phyloP scores from a whole-genome alignment of 2,797 vertebrate genomes.

The Enteromius viviparus region DNA sequence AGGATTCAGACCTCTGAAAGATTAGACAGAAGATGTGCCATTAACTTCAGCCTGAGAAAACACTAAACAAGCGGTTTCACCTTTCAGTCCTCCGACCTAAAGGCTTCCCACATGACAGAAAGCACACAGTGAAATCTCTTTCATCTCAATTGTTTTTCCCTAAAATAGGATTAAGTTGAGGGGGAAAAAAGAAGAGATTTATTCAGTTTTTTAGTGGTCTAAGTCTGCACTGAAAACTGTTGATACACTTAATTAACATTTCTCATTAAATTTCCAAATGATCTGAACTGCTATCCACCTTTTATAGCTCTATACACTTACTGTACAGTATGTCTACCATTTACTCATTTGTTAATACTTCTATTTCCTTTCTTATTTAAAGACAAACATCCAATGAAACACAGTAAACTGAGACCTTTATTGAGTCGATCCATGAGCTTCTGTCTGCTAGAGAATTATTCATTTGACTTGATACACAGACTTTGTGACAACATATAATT shows the following conservation, averaged over 20 bases:
- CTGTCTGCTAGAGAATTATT: background rate
- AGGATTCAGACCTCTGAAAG: background rate
- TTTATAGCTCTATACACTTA: background rate
- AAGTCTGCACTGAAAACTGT: background rate
- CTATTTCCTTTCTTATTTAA: background rate
- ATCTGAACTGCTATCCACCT: background rate
- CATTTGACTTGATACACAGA: background rate
- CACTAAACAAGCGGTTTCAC: background rate
- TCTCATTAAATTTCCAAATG: background rate
- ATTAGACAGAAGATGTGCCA: background rate
- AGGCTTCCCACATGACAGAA: background rate
- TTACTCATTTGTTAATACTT: background rate
- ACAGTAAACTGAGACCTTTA: background rate
- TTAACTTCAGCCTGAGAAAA: constrained; percentile 8
- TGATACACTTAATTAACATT: background rate
- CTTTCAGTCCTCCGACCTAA: background rate
- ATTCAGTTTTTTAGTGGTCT: background rate
- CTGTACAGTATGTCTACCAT: no score
- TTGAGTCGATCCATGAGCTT: background rate
- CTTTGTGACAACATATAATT: constrained; percentile 10
- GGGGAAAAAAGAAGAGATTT: background rate
- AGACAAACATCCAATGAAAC: background rate
- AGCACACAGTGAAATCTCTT: background rate
- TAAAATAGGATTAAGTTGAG: background rate
- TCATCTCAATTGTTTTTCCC: background rate